These are phyloP conservation scores for Ceratoteleas bidentatus DNA, from an alignment of 1,140 invertebrate species.

Conservation along the genomic window DNA sequence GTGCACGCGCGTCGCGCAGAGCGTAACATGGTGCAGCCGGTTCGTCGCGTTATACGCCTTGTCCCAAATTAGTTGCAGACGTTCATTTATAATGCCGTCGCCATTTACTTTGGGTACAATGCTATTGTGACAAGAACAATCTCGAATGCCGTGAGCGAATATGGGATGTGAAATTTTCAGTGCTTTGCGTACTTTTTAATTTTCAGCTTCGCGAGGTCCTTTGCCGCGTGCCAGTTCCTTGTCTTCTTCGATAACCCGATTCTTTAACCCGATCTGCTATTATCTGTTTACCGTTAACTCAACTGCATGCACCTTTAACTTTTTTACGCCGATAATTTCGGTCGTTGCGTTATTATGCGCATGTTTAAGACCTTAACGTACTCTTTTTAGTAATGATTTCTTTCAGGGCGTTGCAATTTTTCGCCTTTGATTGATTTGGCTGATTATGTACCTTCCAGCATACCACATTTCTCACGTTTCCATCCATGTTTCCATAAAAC, in stretches of 20 bases:
- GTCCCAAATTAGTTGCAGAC: slow-evolving; percentile 79
- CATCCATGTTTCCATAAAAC: background rate
- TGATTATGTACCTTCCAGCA: background rate
- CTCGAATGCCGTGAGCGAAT: slow-evolving; percentile 60
- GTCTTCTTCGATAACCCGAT: background rate
- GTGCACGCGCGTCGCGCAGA: slow-evolving; percentile 55
- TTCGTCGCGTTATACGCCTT: slow-evolving; percentile 67
- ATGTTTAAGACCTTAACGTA: background rate
- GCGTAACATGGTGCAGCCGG: slow-evolving; percentile 50
- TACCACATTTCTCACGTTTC: slow-evolving; percentile 1
- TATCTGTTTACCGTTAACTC: background rate
- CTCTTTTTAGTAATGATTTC: background rate
- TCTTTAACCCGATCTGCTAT: background rate
- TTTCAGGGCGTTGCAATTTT: background rate
- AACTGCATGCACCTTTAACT: background rate
- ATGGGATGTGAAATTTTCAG: slow-evolving; percentile 75
- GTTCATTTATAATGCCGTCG: slow-evolving; percentile 78
- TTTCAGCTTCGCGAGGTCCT: slow-evolving; percentile 66
- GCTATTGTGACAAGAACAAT: slow-evolving; percentile 73
- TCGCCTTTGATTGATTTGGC: background rate
- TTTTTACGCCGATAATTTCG: background rate
- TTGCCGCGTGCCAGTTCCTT: slow-evolving; percentile 32
- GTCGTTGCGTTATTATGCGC: background rate
- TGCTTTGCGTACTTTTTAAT: slow-evolving; percentile 65
- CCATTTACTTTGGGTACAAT: slow-evolving; percentile 73